Evolutionary conservation across 1,140 invertebrate genomes (phyloP), one percentile per base, ranked within the genome.

Genomic region (Drosophila pruinosa): DNA sequence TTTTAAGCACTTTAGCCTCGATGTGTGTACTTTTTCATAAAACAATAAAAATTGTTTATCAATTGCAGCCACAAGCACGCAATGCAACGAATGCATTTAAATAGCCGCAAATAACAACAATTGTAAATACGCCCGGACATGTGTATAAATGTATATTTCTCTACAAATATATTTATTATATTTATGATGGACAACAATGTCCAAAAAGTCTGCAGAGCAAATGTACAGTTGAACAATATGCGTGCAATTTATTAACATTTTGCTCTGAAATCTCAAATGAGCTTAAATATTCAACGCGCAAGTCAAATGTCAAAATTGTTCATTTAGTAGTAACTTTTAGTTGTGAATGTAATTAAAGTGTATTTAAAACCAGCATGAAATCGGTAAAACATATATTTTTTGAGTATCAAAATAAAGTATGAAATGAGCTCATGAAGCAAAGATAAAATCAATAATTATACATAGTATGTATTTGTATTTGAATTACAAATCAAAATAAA

Each of bases 21-120:
- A 8, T 43, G 5, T 36, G 1, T 54, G 12, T 10, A 24, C 24
- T 45, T 15, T 22, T 28, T 26, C 19, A 58, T 34, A 52, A 50
- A 50, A 63, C 14, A 57, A 57, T 65, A 65, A 50, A 65, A 65
- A 31, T 24, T 71, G 53, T 71, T 71, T 71, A 71, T 71, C 61
- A 57, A 56, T 52, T 38, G 15, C 52, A 41, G 68, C 61, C 68
- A 71, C 43, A 64, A 52, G 61, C 68, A 71, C 31, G 41, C 61
- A 54, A 48, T 43, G 39, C 59, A 53, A 21, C n/a, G 28, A 64
- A 43, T 50, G 62, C 63, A 72, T 72, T 72, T 47, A 67, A 72
- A 67, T 59, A 58, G 59, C 54, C 59, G 69, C 68, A 67, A 72
- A 58, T 41, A 72, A 65, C 36, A 72, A 48, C 22, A 63, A 63